Evolutionary conservation across 1,140 invertebrate genomes (phyloP).

Genomic region (Galleria mellonella): DNA sequence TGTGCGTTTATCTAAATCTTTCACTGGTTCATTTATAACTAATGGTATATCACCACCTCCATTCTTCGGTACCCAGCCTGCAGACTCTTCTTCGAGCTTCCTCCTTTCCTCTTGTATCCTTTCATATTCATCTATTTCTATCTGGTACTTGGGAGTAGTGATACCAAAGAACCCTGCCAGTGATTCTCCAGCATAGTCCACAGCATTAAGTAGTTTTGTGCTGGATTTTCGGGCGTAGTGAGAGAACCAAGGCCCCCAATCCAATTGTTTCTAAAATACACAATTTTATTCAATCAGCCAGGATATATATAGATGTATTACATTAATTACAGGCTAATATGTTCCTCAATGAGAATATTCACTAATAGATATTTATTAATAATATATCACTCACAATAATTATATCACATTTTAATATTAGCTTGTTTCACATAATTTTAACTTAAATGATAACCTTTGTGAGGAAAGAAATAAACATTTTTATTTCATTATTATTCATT

Average conservation of each 20-base stretch:
- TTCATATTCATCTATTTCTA: constrained; percentile 89
- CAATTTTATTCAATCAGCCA: too few relatives aligned
- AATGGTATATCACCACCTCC: constrained; percentile 53
- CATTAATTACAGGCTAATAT: too few relatives aligned
- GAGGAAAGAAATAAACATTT: too few relatives aligned
- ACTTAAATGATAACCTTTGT: too few relatives aligned
- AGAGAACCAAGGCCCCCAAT: constrained; percentile 84
- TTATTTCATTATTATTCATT: too few relatives aligned
- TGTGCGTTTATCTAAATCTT: constrained; percentile 13
- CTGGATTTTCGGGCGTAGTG: constrained; percentile 80
- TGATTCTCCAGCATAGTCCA: constrained; percentile 89
- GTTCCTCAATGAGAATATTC: too few relatives aligned
- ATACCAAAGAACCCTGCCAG: constrained; percentile 92
- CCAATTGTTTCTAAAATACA: constrained; percentile 44
- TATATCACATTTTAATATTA: too few relatives aligned
- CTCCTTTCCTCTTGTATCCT: constrained; percentile 75
- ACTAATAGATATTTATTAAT: too few relatives aligned
- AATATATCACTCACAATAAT: too few relatives aligned
- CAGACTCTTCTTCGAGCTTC: constrained; percentile 71
- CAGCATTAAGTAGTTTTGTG: constrained; percentile 80
- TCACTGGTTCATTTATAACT: constrained; percentile 51
- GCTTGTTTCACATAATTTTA: too few relatives aligned
- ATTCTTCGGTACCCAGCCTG: constrained; percentile 63
- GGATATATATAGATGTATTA: too few relatives aligned
- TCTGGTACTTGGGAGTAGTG: constrained; percentile 92